phyloP scores from a whole-genome alignment of 2,797 vertebrate species.

The Eidolon dupreanum region DNA sequence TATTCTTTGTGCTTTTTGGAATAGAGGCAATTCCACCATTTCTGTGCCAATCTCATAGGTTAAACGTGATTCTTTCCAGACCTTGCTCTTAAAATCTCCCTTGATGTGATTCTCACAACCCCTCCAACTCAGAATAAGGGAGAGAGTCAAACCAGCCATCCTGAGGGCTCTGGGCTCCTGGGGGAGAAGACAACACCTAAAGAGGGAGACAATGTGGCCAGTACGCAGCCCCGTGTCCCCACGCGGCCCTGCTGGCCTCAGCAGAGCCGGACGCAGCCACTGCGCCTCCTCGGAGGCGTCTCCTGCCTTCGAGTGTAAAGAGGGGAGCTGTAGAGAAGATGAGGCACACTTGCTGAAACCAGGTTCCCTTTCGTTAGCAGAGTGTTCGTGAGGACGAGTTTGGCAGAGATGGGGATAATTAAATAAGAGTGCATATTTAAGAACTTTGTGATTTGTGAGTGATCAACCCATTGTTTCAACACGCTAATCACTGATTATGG shows the following conservation, averaged over 20 bases:
- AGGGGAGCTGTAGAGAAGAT: not conserved
- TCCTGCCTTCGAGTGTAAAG: not conserved
- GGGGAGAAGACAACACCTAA: not conserved
- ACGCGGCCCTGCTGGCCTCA: not conserved
- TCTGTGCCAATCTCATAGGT: not conserved
- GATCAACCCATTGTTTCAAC: not conserved
- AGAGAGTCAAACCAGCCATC: not conserved
- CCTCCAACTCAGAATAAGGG: not conserved
- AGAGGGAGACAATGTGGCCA: accelerated
- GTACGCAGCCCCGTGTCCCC: accelerated
- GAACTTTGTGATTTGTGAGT: not conserved
- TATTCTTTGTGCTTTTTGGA: not conserved
- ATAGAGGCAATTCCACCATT: not conserved
- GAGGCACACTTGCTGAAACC: not conserved
- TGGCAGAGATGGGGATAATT: not conserved
- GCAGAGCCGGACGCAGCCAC: accelerated
- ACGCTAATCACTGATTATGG: not conserved
- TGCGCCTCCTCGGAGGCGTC: too few species aligned
- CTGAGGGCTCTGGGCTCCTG: not conserved
- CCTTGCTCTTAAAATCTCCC: not conserved
- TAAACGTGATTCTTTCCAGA: slow-evolving; percentile 65
- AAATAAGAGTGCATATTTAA: not conserved
- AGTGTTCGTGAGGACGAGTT: not conserved
- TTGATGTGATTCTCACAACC: not conserved
- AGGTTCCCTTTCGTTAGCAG: not conserved